Evolutionary conservation across 1,140 invertebrate genomes (phyloP), one percentile per base, ranked within the genome.

Genomic region (Theocolax elegans): DNA sequence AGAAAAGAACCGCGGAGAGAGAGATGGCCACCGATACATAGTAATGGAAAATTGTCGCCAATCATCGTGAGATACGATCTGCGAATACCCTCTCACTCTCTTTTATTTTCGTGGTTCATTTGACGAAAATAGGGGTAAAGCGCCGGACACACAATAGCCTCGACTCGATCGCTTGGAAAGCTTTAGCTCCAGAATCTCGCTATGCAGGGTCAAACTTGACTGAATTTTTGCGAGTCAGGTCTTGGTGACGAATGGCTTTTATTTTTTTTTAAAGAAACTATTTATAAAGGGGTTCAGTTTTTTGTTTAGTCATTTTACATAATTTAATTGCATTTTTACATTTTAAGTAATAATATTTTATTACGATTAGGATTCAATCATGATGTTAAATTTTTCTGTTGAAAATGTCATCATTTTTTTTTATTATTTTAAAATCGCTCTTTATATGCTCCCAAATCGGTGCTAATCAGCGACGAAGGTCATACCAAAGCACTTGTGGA

Each of bases 11-110:
- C 12, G 42, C 40, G 10, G 12, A n/a, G 17, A 7, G 25, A 23
- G 25, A 65, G 60, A 64, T 71, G 27, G 29, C 38, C 40, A 15
- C 15, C 75, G 81, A 83, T 83, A 83, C 81, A 83, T 83, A 83
- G 79, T 81, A 83, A 83, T 83, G 76, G 77, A 81, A 77, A 81
- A 83, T 83, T 81, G 79, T 80, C 78, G 75, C 73, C 77, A 78
- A 82, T 81, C 76, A 81, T 81, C 79, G 76, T 74, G 69, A 76
- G 73, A 82, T 80, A 81, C 25, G 71, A 81, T 82, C 77, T 63
- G 4, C 31, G 4, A 35, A 35, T 6, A 35, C 12, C 17, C 31
- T 19, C 6, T 70, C 63, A 42, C 68, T 67, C 75, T 74, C 56
- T 64, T 77, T 77, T 72, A 75, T 75, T 77, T 76, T 73, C 75